Conservation (phyloP, 1,140 invertebrate species). For the Dolichoris vasculosae region DNA sequence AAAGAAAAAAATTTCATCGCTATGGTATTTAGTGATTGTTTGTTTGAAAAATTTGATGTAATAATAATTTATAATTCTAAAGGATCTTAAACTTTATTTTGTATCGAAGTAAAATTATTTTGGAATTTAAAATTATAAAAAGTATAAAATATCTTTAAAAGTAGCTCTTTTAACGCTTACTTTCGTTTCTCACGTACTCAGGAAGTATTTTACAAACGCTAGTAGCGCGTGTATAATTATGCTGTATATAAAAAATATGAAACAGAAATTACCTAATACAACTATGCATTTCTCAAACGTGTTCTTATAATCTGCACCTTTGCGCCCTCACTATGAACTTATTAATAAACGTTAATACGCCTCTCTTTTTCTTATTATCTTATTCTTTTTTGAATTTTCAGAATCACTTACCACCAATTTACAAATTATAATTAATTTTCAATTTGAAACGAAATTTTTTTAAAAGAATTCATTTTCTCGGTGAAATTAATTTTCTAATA, state of each 20-base stretch:
- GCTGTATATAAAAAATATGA: conserved; percentile 66
- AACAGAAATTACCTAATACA: conserved; percentile 66
- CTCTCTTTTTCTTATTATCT: conserved; percentile 16
- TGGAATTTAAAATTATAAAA: background rate
- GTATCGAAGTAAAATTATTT: background rate
- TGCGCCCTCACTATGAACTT: conserved; percentile 17
- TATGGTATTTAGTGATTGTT: background rate
- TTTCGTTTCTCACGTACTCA: conserved; percentile 47
- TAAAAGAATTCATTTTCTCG: background rate
- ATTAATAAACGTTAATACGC: conserved; percentile 48
- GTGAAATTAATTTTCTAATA: background rate
- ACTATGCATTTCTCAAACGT: conserved; percentile 59
- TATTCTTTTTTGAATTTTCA: background rate
- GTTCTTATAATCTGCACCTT: conserved; percentile 40
- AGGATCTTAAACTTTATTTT: too few relatives aligned
- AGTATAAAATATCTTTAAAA: background rate
- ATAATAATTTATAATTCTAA: background rate
- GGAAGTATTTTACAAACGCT: conserved; percentile 63
- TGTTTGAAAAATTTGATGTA: background rate
- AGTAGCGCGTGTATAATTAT: conserved; percentile 62
- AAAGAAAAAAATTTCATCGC: background rate
- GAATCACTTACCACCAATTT: conserved; percentile 19
- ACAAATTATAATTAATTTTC: conserved; percentile 14
- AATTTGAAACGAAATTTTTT: background rate
- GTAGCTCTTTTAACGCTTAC: conserved; percentile 6